These are phyloP conservation scores for Anorthoa munda DNA, from an alignment of 2,888 invertebrate species.

Conservation along the genomic window DNA sequence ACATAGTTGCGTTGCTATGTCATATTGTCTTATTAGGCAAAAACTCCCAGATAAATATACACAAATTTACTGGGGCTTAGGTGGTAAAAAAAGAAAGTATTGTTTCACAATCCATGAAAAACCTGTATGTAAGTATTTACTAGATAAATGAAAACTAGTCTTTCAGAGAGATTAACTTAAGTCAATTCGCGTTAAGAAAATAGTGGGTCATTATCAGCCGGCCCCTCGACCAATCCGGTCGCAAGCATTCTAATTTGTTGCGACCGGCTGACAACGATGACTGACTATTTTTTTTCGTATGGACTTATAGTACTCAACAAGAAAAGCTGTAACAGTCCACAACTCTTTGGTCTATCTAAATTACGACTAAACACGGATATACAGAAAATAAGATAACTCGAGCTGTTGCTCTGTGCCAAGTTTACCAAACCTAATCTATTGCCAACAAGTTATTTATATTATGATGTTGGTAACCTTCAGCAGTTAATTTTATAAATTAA, in stretches of 20 bases:
- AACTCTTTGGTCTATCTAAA: constrained; percentile 16
- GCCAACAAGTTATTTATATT: constrained; percentile 18
- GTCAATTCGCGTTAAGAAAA: too few relatives aligned
- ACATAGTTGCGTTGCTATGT: background rate
- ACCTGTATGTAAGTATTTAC: too few relatives aligned
- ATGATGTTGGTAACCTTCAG: constrained; percentile 3
- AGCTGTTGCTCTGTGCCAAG: background rate
- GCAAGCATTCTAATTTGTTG: too few relatives aligned
- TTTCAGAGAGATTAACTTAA: background rate
- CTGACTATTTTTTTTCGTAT: too few relatives aligned
- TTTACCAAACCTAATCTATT: background rate
- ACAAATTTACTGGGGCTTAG: too few relatives aligned
- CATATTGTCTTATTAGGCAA: background rate
- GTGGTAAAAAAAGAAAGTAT: too few relatives aligned
- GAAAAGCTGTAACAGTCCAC: background rate
- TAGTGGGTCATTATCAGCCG: too few relatives aligned
- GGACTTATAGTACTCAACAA: background rate
- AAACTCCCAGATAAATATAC: background rate
- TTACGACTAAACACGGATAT: background rate
- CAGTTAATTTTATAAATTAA: constrained; percentile 27
- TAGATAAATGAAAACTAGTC: background rate
- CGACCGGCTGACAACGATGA: too few relatives aligned
- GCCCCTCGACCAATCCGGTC: too few relatives aligned
- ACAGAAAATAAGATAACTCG: background rate
- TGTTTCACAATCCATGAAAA: background rate